Evolutionary conservation across 2,888 invertebrate genomes (phyloP), one percentile per base, ranked within the genome.

Genomic region (Ormyrus rosae): DNA sequence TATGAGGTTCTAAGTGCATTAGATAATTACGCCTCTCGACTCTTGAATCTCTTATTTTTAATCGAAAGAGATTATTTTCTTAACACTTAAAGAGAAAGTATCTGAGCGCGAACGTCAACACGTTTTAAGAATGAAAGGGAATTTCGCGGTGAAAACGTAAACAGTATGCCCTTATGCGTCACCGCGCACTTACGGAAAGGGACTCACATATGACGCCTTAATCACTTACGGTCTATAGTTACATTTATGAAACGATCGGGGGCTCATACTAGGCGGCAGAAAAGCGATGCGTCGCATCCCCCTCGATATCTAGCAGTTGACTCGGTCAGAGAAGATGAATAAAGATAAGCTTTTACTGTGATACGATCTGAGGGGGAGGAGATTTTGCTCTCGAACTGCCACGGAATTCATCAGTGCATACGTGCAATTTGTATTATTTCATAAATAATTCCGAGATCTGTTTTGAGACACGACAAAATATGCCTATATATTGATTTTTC

Each of bases 131-230:
- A 46, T 4, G 19, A 60, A 2, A 45, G 50, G 65, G 13, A 48
- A 65, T 48, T 3, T 48, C 46, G 50, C 8, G 13, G 81, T 77
- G 84, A 84, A 88, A 88, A 88, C 87, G 86, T 88, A 82, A 82
- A 82, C 83, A 83, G 83, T 84, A 84, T 85, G 84, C 83, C 84
- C 85, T 87, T 88, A 88, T 90, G 90, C 90, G 90, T 90, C 90
- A 90, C 87, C 88, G 87, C 84, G 79, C 84, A 45, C 60, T 60
- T 65, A 50, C 50, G 48, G 10, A n/a, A n/a, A n/a, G 85, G 85
- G 86, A 87, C 86, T 86, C 87, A 87, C 87, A 86, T 87, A 88
- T 88, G 87, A 89, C 85, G 85, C 86, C 87, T 87, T 89, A 88
- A 89, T 90, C 89, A 88, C 87, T 89, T 87, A 88, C 84, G 83